phyloP scores from a whole-genome alignment of 2,113 vertebrate species.

The Gymnarchus niloticus region DNA sequence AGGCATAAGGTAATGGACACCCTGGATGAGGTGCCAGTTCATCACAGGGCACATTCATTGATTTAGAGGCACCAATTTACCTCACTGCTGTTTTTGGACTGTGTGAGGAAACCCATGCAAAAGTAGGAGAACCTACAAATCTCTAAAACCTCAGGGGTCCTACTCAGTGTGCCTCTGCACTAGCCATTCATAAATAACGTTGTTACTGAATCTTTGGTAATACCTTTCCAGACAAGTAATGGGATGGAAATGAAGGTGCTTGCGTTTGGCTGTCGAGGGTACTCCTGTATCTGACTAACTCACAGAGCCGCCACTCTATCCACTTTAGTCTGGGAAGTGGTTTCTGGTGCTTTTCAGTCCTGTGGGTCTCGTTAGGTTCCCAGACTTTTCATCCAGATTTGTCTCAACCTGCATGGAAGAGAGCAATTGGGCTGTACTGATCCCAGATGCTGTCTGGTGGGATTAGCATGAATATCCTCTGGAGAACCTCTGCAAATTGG shows the following conservation, averaged over 20 bases:
- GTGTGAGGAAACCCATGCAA: background rate
- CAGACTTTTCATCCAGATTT: background rate
- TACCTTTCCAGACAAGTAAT: background rate
- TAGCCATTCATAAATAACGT: background rate
- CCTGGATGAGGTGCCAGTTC: too few species aligned
- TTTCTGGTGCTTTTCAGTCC: background rate
- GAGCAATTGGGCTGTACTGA: background rate
- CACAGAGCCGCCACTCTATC: too few species aligned
- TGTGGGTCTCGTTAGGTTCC: background rate
- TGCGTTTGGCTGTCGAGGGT: background rate
- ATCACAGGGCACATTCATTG: too few species aligned
- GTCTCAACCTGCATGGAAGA: background rate
- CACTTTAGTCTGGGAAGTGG: background rate
- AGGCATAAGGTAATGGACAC: background rate
- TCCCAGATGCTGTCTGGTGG: background rate
- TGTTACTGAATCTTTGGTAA: background rate
- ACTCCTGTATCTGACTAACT: background rate
- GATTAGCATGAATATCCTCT: constrained; percentile 2
- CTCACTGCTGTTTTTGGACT: background rate
- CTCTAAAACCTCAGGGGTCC: background rate
- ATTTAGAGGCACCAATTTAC: too few species aligned
- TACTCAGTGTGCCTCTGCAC: background rate
- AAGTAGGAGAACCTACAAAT: background rate
- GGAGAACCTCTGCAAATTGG: background rate
- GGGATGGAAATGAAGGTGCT: background rate